Percentiles rank a stretch among this genome's conserved stretches.
Conservation (phyloP, 2,113 vertebrate genomes). For the Catagonus wagneri region DNA sequence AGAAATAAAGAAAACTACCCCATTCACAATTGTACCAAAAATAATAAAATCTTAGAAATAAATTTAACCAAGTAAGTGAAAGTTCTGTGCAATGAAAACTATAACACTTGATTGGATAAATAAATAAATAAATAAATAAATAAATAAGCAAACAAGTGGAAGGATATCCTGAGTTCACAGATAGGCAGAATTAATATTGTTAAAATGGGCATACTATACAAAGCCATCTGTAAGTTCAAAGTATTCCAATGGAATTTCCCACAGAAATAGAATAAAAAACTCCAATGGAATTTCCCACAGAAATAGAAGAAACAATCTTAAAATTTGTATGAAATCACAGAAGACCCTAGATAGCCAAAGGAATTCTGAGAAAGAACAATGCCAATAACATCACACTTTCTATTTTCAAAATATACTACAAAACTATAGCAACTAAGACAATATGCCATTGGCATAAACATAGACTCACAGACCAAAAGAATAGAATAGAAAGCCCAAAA, state of each 20-base stretch:
- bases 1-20: not conserved
- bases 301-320: not conserved
- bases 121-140: not conserved
- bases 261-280: not conserved
- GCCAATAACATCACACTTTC: not conserved
- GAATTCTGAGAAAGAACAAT: not conserved
- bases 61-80: not conserved
- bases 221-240: not conserved
- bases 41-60: not conserved
- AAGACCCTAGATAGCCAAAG: not conserved
- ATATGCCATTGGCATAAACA: not conserved
- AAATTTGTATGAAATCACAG: not conserved
- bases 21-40: not conserved
- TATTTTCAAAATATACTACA: not conserved
- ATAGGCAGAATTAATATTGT: not conserved
- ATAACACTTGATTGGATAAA: not conserved
- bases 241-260: not conserved
- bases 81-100: not conserved
- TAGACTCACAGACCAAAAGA: not conserved
- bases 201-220: not conserved
- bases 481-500: not conserved
- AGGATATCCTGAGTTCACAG: not conserved
- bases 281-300: not conserved
- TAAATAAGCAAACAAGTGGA: not conserved
- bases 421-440: not conserved